Base-by-base conservation (phyloP, 2,113 vertebrate genomes). In the Ophiodon elongatus region DNA sequence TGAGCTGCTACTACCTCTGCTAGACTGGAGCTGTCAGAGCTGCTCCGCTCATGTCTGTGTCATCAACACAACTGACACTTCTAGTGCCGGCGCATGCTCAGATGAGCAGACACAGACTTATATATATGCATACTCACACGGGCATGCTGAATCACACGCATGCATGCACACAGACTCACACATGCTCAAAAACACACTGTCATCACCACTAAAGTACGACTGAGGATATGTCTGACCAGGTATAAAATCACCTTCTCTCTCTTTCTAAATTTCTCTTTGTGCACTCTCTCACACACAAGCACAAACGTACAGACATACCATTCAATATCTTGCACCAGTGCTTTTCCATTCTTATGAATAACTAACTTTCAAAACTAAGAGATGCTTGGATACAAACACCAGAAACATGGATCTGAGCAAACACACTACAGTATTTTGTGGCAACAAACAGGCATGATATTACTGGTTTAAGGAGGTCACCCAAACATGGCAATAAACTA, bases 11-110 rank as follows among this genome's bases (percentile, higher is more conserved):
- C 85, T 91, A 91, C 91, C 87, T 91, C 90, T 91, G 88, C 80
- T 90, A 86, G 80, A 90, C 86, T 80, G 82, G 82, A 91, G 75
- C 70, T 93, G 89, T 88, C 91, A 89, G 63, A 86, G 69, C 75
- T 13, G 82, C 73, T 90, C 63, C 13, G 21, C 76, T 92, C 89
- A 92, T 72, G 85, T 83, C 85, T 87, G 84, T 76, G 82, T 87
- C 83, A 86, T 75, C 67, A 35, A 54, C 43, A 56, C 89, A 69
- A 79, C 84, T 82, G 79, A 85, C 84, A 85, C 88, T 78, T 75
- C 37, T 60, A 63, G 57, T 57, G 56, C 45, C 15, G 33, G 76
- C 11, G 41, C 84, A 83, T 63, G 76, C 72, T 74, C 81, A 81
- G 19, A 86, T 82, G 72, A 78, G 75, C 87, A 88, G 29, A 72